Percentiles rank a stretch among this genome's conserved stretches.
Conservation (phyloP, 1,140 invertebrate genomes). For the Orchestia grillus region DNA sequence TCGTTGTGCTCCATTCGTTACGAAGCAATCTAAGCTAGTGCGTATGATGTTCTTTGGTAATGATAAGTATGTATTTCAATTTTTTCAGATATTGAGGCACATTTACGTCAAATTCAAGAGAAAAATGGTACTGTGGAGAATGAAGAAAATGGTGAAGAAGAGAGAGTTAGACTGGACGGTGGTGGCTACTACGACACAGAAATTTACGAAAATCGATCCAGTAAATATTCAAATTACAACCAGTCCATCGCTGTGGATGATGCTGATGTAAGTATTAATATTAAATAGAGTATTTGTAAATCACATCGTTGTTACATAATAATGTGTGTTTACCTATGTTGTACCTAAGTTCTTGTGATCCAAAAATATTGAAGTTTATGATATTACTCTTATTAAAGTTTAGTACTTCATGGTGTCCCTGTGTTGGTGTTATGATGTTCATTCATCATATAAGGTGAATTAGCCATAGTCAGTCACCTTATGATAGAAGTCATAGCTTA, state of each 20-base stretch:
- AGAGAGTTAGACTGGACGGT: conserved; percentile 88
- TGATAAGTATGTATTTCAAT: not conserved
- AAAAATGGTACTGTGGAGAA: conserved; percentile 80
- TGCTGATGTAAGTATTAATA: conserved; percentile 70
- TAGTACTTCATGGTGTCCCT: too few species aligned
- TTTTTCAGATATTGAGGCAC: conserved; percentile 90
- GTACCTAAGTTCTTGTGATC: too few species aligned
- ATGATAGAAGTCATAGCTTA: too few species aligned
- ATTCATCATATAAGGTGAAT: too few species aligned
- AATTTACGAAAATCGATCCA: conserved; percentile 85
- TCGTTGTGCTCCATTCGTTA: not conserved
- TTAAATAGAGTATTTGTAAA: not conserved
- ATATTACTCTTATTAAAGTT: too few species aligned
- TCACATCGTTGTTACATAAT: too few species aligned
- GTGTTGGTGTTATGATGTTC: too few species aligned
- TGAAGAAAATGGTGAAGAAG: conserved; percentile 75
- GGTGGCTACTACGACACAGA: conserved; percentile 92
- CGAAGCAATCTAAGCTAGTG: not conserved
- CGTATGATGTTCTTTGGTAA: not conserved
- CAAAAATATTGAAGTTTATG: too few species aligned
- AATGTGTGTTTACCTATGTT: too few species aligned
- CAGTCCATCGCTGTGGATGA: conserved; percentile 96
- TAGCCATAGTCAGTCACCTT: too few species aligned
- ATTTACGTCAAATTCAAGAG: conserved; percentile 90
- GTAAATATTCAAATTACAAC: conserved; percentile 93